Evolutionary conservation across 2,888 invertebrate species (phyloP), one percentile per base, ranked within the genome.

Genomic region (Yponomeuta sedellus): DNA sequence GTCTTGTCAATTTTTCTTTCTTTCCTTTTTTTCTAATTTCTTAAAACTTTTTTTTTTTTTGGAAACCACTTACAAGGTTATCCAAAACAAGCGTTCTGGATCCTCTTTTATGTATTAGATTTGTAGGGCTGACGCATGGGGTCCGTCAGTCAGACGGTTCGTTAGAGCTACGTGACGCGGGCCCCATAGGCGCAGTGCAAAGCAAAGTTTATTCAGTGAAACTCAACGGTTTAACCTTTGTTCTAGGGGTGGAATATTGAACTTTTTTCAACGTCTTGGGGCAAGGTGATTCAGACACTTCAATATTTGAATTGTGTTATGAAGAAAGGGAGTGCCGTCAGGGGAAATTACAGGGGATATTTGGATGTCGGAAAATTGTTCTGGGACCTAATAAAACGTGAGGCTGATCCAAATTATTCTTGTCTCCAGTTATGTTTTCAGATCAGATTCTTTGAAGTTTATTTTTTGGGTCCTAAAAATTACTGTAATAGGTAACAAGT

Each of bases 81-180:
- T 4, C 11, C 44, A 12, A 52, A 5, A 8, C 44, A 16, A 8
- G 16, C 44, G 16, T 52, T 52, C 44, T 52, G 12, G 12, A 52
- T 52, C 44, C 44, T 5, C 12, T 52, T n/a, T 12, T 16, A 16
- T 16, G 44, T 16, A 52, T 52, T 52, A 52, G 16, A 1, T 52
- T 52, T 16, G 44, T 16, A 52, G 44, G 16, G 44, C 44, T 10
- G 44, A 52, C 44, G 44, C 44, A 52, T 52, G 44, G 61, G 61
- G 87, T 78, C 77, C 79, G 88, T 88, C 87, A 86, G 80, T 88
- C 88, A 86, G 79, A 79, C 82, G 82, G 76, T 78, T 79, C 81
- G 86, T 85, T 86, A 84, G 82, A 78, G 81, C 78, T 81, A 86
- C 87, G 86, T 88, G 88, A 81, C 79, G 81, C 82, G 16, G 44